Base-by-base conservation (phyloP, 92 coral and sea anemone species). In the Metridium senile region DNA sequence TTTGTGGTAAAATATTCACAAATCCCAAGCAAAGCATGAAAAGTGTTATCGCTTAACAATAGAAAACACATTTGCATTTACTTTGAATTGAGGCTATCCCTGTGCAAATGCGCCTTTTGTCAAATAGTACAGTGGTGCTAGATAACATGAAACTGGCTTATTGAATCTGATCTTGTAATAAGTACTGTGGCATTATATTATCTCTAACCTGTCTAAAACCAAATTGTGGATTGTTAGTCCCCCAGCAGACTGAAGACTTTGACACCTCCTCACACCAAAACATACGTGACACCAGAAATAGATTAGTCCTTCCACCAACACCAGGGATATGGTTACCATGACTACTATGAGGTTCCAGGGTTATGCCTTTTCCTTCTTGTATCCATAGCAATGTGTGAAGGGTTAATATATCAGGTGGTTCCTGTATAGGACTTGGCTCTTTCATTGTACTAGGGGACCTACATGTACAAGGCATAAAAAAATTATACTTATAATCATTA, bases 221-320 rank as follows among this genome's bases (percentile, higher is more conserved):
- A 83, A 96, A 93, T 51, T 81, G 84, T 34, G 99, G 99, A 45
- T 90, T 71, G 64, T 54, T 54, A 1, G 88, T 70, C 33, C 93
- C 96, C 99, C 99, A 96, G 62, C 86, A 84, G 1, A 96, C 88
- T 29, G 87, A 71, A 31, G 99, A 96, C 80, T 85, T 90, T 35
- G 99, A 85, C 32, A 90, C 87, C 67, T 89, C 99, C 33, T 78
- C 94, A 68, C 91, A 86, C 99, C 99, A 96, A 81, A 96, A 96
- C 96, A 86, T 96, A 59, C 98, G 97, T 32, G 93, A 92, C 32
- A 93, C 89, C 72, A 96, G 58, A 78, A 89, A 96, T 10, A 85
- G 86, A 58, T 87, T 96, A 9, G 74, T 84, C 51, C 93, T 86
- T 8, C 87, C 74, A 46, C 78, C 62, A 54, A 64, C 70, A 30